phyloP scores from a whole-genome alignment of 2,113 vertebrate genomes.

The Entomyzon cyanotis region DNA sequence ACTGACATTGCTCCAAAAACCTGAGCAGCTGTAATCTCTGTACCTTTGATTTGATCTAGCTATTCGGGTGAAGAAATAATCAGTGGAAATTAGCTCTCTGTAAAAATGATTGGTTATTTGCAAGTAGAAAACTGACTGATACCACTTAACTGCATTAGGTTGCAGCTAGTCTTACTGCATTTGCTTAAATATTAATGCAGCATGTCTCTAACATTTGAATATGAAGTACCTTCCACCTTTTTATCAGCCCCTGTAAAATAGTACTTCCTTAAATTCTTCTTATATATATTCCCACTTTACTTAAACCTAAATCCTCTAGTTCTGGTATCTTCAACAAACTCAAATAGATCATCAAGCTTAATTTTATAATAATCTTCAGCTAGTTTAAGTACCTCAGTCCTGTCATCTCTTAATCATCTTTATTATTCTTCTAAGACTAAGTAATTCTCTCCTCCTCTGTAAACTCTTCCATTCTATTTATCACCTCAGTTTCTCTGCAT shows the following conservation, averaged over 20 bases:
- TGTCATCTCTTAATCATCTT: conserved; percentile 48
- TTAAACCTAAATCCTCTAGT: conserved; percentile 51
- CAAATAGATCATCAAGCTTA: conserved; percentile 51
- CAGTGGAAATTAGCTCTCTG: not conserved
- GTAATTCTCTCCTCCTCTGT: not conserved
- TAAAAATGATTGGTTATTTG: conserved; percentile 32
- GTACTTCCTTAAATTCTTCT: conserved; percentile 35
- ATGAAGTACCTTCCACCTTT: conserved; percentile 44
- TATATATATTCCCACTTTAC: conserved; percentile 48
- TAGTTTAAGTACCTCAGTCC: conserved; percentile 33
- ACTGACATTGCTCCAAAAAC: not conserved
- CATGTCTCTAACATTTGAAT: conserved; percentile 18
- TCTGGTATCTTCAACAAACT: conserved; percentile 39
- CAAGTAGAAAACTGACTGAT: conserved; percentile 15
- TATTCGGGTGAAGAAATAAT: not conserved
- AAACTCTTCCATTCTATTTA: conserved; percentile 36
- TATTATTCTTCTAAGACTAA: conserved; percentile 41
- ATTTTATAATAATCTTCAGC: conserved; percentile 55
- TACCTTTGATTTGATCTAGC: not conserved
- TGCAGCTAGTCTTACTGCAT: not conserved
- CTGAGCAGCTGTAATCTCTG: not conserved
- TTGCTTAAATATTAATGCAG: conserved; percentile 51
- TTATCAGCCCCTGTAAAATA: conserved; percentile 25
- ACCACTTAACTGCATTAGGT: conserved; percentile 26
- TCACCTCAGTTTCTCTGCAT: not conserved